Percentiles rank a stretch among this genome's conserved stretches.
phyloP scores from a whole-genome alignment of 2,888 invertebrate species.

The Thalpophila matura region DNA sequence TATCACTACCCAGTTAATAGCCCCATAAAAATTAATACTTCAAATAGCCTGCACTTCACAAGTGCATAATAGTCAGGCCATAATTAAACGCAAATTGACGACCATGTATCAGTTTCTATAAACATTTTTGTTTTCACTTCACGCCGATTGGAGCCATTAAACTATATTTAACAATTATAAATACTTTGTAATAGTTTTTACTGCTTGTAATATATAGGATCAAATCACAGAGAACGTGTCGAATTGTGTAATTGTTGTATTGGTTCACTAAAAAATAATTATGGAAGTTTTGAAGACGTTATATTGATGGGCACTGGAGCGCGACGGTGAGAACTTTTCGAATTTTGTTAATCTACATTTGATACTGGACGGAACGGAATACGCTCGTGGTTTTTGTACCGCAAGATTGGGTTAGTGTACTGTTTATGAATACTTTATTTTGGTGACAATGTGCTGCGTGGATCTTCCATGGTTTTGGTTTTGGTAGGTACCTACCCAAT shows the following conservation, averaged over 20 bases:
- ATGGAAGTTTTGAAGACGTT: constrained; percentile 81
- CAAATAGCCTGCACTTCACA: constrained; percentile 38
- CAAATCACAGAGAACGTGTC: constrained; percentile 82
- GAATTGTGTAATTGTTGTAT: constrained; percentile 87
- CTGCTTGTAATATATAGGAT: constrained; percentile 75
- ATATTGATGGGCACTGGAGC: constrained; percentile 84
- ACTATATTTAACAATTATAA: constrained; percentile 75
- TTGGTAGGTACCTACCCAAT: no score
- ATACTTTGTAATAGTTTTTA: constrained; percentile 79
- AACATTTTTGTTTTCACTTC: constrained; percentile 59
- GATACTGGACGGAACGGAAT: constrained; percentile 75
- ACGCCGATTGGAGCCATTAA: constrained; percentile 62
- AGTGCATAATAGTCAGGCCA: constrained; percentile 46
- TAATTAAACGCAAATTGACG: constrained; percentile 57
- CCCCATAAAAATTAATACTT: constrained; percentile 46
- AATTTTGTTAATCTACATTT: constrained; percentile 85
- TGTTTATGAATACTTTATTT: constrained; percentile 58
- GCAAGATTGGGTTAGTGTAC: constrained; percentile 71
- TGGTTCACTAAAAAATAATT: constrained; percentile 88
- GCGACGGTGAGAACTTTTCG: constrained; percentile 88
- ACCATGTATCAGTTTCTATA: constrained; percentile 41
- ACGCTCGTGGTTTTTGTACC: constrained; percentile 77
- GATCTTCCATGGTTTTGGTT: constrained; percentile 19
- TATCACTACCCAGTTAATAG: constrained; percentile 38
- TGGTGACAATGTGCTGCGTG: constrained; percentile 43